Base-by-base conservation (phyloP, 1,140 invertebrate species). In the Anthonomus grandis region DNA sequence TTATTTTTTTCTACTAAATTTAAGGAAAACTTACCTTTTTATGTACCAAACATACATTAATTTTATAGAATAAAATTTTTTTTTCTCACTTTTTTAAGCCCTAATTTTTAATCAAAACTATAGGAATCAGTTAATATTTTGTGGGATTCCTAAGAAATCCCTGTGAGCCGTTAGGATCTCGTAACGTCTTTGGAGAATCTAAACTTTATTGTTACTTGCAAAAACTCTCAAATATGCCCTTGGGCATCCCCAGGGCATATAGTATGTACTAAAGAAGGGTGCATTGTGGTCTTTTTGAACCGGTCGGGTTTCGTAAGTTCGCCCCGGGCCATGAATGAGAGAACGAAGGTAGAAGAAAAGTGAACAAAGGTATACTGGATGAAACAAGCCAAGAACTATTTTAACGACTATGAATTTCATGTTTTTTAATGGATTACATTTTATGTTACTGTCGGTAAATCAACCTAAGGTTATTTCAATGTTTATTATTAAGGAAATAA, bases 211-310 rank as follows among this genome's bases (percentile, higher is more conserved):
- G 31, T 10, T 12, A 34, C 10, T 34, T 34, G 38, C n/a, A 39
- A 39, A 39, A 17, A 8, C 18, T 17, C 38, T 17, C 15, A 13
- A 17, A 12, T n/a, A 39, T 8, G 38, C 38, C 38, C 18, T 8
- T 17, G 38, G 38, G 10, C 15, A 39, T 39, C 38, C 38, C 17
- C 8, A 9, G 15, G 38, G 38, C 38, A 9, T 39, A 17, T 17
- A 39, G 17, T 18, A 27, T 21, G 21, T 48, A 48, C 27, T 31
- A 31, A 31, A 31, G 21, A 48, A 18, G 45, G 45, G 45, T 47
- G 45, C 12, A 47, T 47, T 47, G 45, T 47, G 45, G 45, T 47
- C 45, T 47, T 47, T 47, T 47, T 10, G 45, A 47, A 13, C 17
- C 45, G 25, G 25, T 27, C 45, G 23, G 23, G 45, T 47, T 47